A percentile compares a stretch with the other conserved stretches of the same genome.
phyloP scores from a whole-genome alignment of 2,113 vertebrate species.

The Numenius arquata region DNA sequence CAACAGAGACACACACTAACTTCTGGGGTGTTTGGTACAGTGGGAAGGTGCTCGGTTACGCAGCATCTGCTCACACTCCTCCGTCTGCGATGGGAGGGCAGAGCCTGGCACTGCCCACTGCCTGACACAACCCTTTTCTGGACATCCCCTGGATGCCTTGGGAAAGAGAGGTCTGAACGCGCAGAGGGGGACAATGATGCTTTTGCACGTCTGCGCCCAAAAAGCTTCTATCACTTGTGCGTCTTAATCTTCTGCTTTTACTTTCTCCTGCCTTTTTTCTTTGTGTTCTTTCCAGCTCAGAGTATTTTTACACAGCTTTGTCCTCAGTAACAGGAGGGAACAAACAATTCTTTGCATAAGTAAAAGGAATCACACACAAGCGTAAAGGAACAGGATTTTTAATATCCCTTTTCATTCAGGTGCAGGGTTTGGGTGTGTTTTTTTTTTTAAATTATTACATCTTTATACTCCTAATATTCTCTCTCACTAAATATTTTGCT shows the following conservation, averaged over 20 bases:
- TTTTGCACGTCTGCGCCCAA: neutral
- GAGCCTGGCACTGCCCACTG: neutral
- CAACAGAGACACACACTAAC: accelerated
- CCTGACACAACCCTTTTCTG: neutral
- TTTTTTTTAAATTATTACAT: too few species aligned
- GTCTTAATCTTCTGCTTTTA: neutral
- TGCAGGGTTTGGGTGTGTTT: neutral
- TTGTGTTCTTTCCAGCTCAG: neutral
- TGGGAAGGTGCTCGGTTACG: accelerated
- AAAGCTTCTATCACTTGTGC: neutral
- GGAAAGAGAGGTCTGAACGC: accelerated
- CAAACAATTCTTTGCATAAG: neutral
- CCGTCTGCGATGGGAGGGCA: accelerated
- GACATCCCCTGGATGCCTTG: neutral
- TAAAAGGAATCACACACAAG: neutral
- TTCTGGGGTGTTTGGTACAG: neutral
- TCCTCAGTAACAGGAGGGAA: neutral
- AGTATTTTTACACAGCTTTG: neutral
- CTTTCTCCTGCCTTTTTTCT: neutral
- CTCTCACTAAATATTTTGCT: neutral
- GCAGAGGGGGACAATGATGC: neutral
- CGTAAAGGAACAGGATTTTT: neutral
- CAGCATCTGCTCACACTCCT: neutral
- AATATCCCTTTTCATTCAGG: neutral
- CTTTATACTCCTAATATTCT: neutral